These are phyloP conservation scores for Hycleus phaleratus DNA, from an alignment of 1,140 invertebrate species.

Conservation along the genomic window DNA sequence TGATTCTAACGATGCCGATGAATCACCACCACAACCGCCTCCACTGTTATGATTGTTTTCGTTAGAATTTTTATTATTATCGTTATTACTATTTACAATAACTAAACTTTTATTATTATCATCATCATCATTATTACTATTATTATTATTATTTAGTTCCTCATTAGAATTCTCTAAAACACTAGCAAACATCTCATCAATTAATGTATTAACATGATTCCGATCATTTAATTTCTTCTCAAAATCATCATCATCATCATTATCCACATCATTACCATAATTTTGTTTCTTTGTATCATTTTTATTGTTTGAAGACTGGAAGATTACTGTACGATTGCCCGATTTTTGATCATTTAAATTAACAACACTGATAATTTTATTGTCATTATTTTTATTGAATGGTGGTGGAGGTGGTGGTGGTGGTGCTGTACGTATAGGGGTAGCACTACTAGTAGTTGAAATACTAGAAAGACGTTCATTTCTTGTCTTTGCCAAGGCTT, in stretches of 20 bases:
- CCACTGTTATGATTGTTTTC: background rate
- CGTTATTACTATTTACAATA: background rate
- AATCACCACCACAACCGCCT: background rate
- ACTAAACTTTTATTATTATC: background rate
- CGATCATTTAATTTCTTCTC: constrained; percentile 29
- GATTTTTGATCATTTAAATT: no score
- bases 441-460: no score
- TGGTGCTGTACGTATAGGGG: constrained; percentile 9
- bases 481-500: constrained; percentile 56
- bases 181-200: constrained; percentile 39
- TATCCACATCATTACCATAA: background rate
- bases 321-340: constrained; percentile 26
- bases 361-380: no score
- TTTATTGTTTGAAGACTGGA: constrained; percentile 23
- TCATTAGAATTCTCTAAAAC: constrained; percentile 27
- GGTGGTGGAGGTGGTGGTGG: constrained; percentile 13
- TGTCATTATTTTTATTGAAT: no score
- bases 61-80: background rate
- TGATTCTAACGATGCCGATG: background rate
- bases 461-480: constrained; percentile 21
- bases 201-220: constrained; percentile 37
- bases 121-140: background rate
- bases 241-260: constrained; percentile 6
- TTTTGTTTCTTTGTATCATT: background rate
- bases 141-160: background rate